Evolutionary conservation across 2,113 vertebrate genomes (phyloP), one percentile per base, ranked within the genome.

Genomic region (Choloepus hoffmanni): DNA sequence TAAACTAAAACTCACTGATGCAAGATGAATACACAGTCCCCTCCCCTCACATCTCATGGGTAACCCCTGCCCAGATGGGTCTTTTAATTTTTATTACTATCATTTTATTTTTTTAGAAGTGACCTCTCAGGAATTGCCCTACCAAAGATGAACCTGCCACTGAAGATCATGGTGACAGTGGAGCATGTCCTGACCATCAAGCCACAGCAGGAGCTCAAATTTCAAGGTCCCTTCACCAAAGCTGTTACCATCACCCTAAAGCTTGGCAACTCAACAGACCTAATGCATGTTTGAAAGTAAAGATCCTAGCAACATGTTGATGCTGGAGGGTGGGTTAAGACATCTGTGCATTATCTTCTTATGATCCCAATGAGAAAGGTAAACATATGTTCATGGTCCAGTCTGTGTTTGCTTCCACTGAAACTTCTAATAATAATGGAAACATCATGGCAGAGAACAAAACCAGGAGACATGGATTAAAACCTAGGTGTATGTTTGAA

Each of bases 351-450:
- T 24, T 45, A 26, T 24, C 3, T n/a, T 36, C 40, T 86, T 68
- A 99, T 72, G 99, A 99, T 95, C 98, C 99, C 92, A 99, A 98
- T 92, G 98, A 99, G 98, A 99, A 99, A 98, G 99, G 98, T 98
- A 99, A 99, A 98, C 99, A 99, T 98, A 99, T 99, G 98, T 99
- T 99, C 98, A 99, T 99, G 99, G 99, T 99, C 89, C 99, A 99
- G 98, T 99, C 99, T 89, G 97, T 99, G 97, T 98, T 99, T 98
- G 98, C 99, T 85, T 98, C 99, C 84, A 95, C 98, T 96, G 99
- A 99, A 96, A 99, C 98, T 98, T 99, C 98, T 78, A 98, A 99
- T 98, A 73, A 16, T 65, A 73, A 99, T 99, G 98, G 99, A 99
- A 98, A 98, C 98, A 97, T 98, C 99, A 98, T 99, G 99, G 99